phyloP scores from a whole-genome alignment of 2,888 invertebrate species.

The Onchidella celtica region DNA sequence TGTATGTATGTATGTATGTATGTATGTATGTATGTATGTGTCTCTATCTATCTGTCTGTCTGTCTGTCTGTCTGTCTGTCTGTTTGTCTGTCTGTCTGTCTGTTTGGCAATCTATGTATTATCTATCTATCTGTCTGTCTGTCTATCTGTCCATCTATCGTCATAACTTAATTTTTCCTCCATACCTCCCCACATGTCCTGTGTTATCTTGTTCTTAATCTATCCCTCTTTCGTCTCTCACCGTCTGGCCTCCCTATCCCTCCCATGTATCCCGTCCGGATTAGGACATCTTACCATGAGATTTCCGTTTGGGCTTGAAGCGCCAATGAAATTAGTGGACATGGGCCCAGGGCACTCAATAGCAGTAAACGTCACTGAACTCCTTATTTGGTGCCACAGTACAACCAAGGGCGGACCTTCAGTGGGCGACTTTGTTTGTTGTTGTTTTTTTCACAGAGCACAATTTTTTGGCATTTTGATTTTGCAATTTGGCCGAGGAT shows the following conservation, averaged over 20 bases:
- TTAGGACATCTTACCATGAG: no score
- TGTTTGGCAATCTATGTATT: not conserved
- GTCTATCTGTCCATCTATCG: not conserved
- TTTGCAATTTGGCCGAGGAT: no score
- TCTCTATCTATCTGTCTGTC: conserved; percentile 31
- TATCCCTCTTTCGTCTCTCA: not conserved
- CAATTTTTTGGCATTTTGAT: no score
- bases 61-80: conserved; percentile 28
- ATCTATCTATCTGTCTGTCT: not conserved
- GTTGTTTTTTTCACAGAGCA: no score
- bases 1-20: not conserved
- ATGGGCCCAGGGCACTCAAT: no score
- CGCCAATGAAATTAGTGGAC: no score
- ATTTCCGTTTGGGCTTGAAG: no score
- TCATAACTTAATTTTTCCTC: not conserved
- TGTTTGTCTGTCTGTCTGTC: not conserved
- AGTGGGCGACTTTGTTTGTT: no score
- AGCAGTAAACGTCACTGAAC: no score
- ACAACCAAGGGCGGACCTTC: no score
- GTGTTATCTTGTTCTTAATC: not conserved
- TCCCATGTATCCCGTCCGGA: no score
- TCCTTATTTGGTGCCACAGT: no score
- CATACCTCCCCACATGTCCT: not conserved
- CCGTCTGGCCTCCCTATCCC: not conserved
- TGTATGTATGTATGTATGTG: conserved; percentile 13